Percentiles rank a stretch among this genome's conserved stretches.
Evolutionary conservation across 2,888 invertebrate species (phyloP).

Genomic region (Acholoe squamosa): DNA sequence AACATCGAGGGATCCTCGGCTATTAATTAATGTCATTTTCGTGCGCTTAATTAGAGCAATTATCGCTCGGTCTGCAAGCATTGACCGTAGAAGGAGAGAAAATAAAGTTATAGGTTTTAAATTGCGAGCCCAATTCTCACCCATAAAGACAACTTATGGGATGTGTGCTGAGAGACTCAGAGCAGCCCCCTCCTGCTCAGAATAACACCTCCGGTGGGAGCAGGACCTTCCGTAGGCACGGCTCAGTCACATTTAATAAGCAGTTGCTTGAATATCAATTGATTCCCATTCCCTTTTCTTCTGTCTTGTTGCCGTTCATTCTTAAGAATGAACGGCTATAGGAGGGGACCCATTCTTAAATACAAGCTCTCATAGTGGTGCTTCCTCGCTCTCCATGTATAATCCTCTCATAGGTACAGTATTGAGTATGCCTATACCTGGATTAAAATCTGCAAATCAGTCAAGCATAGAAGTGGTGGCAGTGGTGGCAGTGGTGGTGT

Average conservation of each 20-base stretch:
- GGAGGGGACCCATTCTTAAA: too few species aligned
- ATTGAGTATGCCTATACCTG: too few species aligned
- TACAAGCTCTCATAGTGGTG: too few species aligned
- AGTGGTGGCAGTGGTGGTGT: too few species aligned
- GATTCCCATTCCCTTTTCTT: not conserved
- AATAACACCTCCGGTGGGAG: not conserved
- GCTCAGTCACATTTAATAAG: not conserved
- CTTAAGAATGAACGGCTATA: too few species aligned
- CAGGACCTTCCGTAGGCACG: not conserved
- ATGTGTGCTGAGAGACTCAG: not conserved
- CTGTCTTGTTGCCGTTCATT: not conserved
- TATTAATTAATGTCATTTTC: conserved; percentile 31
- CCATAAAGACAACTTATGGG: not conserved
- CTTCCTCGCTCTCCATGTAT: too few species aligned
- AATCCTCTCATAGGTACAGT: too few species aligned
- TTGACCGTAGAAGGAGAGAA: not conserved
- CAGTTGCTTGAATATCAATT: not conserved
- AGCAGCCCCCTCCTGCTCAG: not conserved
- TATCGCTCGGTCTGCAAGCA: not conserved
- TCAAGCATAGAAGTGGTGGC: too few species aligned
- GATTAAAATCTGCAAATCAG: too few species aligned
- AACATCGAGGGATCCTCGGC: not conserved
- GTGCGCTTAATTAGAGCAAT: conserved; percentile 28
- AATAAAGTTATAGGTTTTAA: conserved; percentile 10
- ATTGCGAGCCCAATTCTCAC: conserved; percentile 1